Evolutionary conservation across 2,797 vertebrate genomes (phyloP).

Genomic region (Carapus acus): DNA sequence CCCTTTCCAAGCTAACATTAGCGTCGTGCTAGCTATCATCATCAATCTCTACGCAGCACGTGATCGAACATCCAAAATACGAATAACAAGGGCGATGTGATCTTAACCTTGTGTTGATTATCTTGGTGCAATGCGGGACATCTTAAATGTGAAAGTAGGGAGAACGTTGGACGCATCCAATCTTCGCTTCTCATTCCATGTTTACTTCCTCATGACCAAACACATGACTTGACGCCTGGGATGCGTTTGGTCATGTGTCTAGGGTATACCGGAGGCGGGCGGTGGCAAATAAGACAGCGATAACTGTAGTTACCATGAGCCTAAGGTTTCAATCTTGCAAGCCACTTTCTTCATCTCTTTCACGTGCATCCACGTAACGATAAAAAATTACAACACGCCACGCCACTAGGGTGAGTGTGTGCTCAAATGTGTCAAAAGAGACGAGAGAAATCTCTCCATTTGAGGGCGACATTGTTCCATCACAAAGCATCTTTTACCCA

Average conservation of each 20-base stretch:
- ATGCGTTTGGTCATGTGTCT: slow-evolving; percentile 34
- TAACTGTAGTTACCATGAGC: too few species aligned
- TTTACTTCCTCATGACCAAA: slow-evolving; percentile 70
- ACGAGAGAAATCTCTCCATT: slow-evolving; percentile 12
- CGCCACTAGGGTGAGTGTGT: too few species aligned
- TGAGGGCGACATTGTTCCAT: slow-evolving; percentile 67
- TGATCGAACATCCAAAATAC: neutral
- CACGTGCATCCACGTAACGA: too few species aligned
- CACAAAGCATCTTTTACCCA: rapidly evolving
- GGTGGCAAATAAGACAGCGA: neutral
- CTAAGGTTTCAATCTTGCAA: too few species aligned
- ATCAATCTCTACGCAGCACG: neutral
- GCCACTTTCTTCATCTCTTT: too few species aligned
- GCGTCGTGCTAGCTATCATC: slow-evolving; percentile 17
- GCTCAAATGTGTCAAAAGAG: neutral
- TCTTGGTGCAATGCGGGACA: neutral
- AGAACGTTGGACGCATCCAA: slow-evolving; percentile 15
- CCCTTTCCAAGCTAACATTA: slow-evolving; percentile 35
- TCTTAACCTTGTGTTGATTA: neutral
- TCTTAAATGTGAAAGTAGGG: neutral
- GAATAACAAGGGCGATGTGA: neutral
- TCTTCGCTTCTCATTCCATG: slow-evolving; percentile 37
- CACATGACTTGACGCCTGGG: slow-evolving; percentile 51
- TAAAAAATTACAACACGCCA: too few species aligned
- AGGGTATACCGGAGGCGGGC: slow-evolving; percentile 5